These are phyloP conservation scores for Stegastes partitus DNA, from an alignment of 2,113 vertebrate genomes.

Conservation along the genomic window DNA sequence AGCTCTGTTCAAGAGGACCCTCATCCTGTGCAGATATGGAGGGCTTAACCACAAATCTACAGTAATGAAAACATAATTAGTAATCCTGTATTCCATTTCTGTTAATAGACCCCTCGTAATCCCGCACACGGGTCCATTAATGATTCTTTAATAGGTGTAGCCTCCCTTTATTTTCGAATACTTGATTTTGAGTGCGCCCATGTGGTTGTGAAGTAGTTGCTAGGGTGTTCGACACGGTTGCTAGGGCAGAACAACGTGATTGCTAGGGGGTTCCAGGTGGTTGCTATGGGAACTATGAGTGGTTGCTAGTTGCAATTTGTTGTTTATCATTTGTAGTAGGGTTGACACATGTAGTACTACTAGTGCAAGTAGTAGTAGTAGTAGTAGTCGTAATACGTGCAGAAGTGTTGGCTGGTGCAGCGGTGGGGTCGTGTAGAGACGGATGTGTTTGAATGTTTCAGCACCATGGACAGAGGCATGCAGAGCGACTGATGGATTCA, in stretches of 20 bases:
- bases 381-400: not conserved
- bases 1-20: no score
- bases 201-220: constrained; percentile 14
- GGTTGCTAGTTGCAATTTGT: not conserved
- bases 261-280: constrained; percentile 14
- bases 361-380: not conserved
- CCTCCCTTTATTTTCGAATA: not conserved
- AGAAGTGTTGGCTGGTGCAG: not conserved
- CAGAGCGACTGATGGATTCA: not conserved
- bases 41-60: no score
- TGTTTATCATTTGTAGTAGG: not conserved
- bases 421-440: not conserved
- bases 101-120: no score
- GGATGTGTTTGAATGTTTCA: constrained; percentile 42
- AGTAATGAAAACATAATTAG: no score
- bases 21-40: no score
- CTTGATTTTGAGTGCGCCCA: not conserved
- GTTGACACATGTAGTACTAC: constrained; percentile 4
- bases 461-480: constrained; percentile 66
- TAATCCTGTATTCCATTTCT: no score
- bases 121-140: not conserved
- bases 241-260: not conserved
- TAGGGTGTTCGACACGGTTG: constrained; percentile 13
- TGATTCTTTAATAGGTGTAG: not conserved
- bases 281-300: constrained; percentile 23